Conservation (phyloP, 2,888 invertebrate species). For the Dynastes grantii region DNA sequence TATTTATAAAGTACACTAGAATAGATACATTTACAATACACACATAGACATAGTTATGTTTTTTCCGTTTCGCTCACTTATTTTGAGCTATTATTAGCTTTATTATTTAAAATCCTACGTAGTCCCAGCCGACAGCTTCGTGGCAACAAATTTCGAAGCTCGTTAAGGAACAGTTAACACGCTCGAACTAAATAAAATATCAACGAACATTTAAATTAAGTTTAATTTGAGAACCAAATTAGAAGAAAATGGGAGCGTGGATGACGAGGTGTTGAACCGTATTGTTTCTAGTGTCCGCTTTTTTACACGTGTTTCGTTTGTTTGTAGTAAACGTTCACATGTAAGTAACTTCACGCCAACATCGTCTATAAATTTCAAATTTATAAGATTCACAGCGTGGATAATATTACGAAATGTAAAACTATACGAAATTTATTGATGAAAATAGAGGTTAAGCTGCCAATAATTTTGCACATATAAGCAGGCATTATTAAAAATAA, state of each 20-base stretch:
- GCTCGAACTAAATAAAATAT: constrained; percentile 33
- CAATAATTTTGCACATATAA: too few relatives aligned
- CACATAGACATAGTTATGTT: background rate
- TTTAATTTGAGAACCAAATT: constrained; percentile 41
- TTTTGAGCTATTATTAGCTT: constrained; percentile 9
- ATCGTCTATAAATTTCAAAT: background rate
- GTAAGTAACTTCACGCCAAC: constrained; percentile 19
- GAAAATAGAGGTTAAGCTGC: too few relatives aligned
- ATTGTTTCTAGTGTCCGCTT: constrained; percentile 22
- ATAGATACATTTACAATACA: too few relatives aligned
- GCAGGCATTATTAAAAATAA: too few relatives aligned
- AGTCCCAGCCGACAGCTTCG: constrained; percentile 9
- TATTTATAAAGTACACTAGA: too few relatives aligned
- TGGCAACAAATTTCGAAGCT: constrained; percentile 4
- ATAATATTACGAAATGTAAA: background rate
- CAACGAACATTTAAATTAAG: constrained; percentile 37
- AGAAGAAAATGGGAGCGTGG: constrained; percentile 24
- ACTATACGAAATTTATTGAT: too few relatives aligned
- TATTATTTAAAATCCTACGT: constrained; percentile 8
- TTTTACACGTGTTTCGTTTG: constrained; percentile 18
- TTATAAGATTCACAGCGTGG: background rate
- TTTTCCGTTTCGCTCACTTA: constrained; percentile 33
- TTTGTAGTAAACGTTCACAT: constrained; percentile 36
- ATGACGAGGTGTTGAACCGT: constrained; percentile 35
- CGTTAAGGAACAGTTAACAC: constrained; percentile 8